phyloP scores from a whole-genome alignment of 2,797 vertebrate genomes.

The Sebastes baramenuke region DNA sequence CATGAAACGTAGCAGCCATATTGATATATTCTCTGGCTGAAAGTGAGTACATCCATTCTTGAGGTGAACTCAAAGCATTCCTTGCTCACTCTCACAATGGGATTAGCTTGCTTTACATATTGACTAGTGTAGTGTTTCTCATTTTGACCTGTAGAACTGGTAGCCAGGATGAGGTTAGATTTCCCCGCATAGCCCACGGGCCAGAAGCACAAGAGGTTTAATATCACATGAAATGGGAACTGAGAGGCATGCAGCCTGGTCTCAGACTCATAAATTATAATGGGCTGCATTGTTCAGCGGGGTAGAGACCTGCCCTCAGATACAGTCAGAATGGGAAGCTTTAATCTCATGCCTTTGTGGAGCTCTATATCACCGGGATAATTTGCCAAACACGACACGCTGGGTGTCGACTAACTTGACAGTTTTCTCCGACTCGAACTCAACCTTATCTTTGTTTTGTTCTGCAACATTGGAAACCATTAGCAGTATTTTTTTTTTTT shows the following conservation, averaged over 20 bases:
- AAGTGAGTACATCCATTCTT: neutral
- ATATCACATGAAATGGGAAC: slow-evolving; percentile 32
- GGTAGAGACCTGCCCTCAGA: slow-evolving; percentile 1
- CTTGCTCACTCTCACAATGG: neutral
- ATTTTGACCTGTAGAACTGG: neutral
- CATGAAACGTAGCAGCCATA: neutral
- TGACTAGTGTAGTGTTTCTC: slow-evolving; percentile 18
- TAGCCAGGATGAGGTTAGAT: slow-evolving; percentile 24
- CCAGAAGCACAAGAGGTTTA: slow-evolving; percentile 5
- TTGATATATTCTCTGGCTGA: neutral
- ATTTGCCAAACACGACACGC: slow-evolving; percentile 12
- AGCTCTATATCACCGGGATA: slow-evolving; percentile 7
- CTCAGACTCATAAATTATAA: slow-evolving; percentile 36
- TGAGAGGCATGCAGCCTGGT: neutral
- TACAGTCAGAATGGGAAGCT: slow-evolving; percentile 10
- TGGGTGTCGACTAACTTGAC: slow-evolving; percentile 22
- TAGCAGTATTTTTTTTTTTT: slow-evolving; percentile 24
- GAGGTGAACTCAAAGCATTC: slow-evolving; percentile 2
- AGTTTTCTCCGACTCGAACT: slow-evolving; percentile 16
- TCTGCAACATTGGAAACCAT: slow-evolving; percentile 56
- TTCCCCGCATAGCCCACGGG: neutral
- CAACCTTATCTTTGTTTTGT: slow-evolving; percentile 48
- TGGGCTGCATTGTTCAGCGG: slow-evolving; percentile 36
- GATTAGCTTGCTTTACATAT: slow-evolving; percentile 19
- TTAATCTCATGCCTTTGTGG: slow-evolving; percentile 14